Conservation (phyloP, 2,797 vertebrate species). For the Tinamus major region DNA sequence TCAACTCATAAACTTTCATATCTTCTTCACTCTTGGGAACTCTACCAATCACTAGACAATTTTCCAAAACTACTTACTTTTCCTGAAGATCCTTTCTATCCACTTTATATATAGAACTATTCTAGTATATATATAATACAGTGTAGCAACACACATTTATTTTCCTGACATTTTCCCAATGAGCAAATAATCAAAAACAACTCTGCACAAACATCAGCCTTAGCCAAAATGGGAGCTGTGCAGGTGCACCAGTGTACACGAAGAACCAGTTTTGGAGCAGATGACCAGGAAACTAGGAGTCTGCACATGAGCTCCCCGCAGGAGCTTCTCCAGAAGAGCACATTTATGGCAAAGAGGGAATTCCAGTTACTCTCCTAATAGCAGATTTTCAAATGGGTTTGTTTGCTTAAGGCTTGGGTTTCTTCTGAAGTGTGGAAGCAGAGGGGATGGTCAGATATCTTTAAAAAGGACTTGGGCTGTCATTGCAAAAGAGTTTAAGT, state of each 20-base stretch:
- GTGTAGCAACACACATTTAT: background rate
- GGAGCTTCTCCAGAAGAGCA: background rate
- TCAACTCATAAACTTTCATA: background rate
- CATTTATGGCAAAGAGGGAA: background rate
- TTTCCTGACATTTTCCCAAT: background rate
- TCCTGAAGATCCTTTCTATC: background rate
- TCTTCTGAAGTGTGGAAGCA: background rate
- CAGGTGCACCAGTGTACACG: rapidly evolving
- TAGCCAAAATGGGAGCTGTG: background rate
- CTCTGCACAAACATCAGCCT: background rate
- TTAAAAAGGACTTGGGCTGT: background rate
- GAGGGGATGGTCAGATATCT: background rate
- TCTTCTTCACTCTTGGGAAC: background rate
- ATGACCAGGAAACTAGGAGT: background rate
- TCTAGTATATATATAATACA: too few relatives aligned
- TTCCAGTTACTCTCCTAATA: rapidly evolving
- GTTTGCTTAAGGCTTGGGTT: background rate
- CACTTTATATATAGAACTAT: background rate
- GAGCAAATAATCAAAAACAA: background rate
- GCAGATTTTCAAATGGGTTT: background rate
- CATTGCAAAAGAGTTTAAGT: background rate
- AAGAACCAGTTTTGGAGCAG: rapidly evolving
- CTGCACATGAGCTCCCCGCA: rapidly evolving
- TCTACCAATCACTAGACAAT: background rate
- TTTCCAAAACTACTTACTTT: background rate